Percentiles rank a stretch among this genome's conserved stretches.
Evolutionary conservation across 2,113 vertebrate genomes (phyloP).

Genomic region (Puntigrus tetrazona): DNA sequence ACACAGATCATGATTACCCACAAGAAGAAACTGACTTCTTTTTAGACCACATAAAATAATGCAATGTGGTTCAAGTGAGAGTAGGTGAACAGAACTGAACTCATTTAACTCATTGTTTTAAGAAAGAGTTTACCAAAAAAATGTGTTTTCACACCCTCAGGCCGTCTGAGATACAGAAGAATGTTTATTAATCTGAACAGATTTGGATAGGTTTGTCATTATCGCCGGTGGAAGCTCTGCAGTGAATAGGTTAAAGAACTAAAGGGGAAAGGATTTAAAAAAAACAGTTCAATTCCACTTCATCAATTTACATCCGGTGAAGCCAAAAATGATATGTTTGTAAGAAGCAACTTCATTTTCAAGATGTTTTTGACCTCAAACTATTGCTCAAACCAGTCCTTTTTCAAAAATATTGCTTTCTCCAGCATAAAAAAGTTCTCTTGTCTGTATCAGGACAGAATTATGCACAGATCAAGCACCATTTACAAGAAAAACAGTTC

Average conservation of each 20-base stretch:
- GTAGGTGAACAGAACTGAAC: background rate
- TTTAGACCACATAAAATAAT: background rate
- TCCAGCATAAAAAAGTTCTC: background rate
- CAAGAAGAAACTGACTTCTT: background rate
- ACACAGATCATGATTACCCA: background rate
- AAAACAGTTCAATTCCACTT: too few species aligned
- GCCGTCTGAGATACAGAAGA: too few species aligned
- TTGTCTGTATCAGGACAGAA: background rate
- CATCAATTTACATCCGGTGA: background rate
- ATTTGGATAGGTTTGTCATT: too few species aligned
- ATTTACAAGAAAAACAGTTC: background rate
- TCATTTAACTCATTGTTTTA: background rate
- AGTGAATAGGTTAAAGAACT: too few species aligned
- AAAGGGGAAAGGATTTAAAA: too few species aligned
- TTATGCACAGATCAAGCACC: background rate
- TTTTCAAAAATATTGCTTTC: background rate
- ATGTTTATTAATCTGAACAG: too few species aligned
- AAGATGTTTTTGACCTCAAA: background rate
- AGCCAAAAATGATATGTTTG: background rate
- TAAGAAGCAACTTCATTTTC: background rate
- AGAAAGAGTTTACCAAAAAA: background rate
- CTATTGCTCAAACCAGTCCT: background rate
- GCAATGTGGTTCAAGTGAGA: background rate
- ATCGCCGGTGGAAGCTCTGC: too few species aligned
- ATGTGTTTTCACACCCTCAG: too few species aligned